Conservation (phyloP, 2,113 vertebrate species). For the Calidris pugnax region DNA sequence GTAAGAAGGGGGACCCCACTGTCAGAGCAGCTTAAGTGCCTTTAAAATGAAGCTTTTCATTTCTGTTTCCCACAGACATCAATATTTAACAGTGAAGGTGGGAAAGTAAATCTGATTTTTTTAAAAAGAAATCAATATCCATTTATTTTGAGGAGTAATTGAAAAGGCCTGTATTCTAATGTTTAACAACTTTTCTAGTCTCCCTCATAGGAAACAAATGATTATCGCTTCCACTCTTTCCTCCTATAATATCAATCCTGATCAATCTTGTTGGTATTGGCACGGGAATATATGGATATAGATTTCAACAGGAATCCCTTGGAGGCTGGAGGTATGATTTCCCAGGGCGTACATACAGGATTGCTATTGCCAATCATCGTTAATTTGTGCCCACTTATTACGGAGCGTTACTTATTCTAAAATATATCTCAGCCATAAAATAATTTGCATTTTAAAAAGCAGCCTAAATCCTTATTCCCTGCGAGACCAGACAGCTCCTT, state of each 20-base stretch:
- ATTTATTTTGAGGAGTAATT: constrained; percentile 66
- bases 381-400: constrained; percentile 71
- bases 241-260: constrained; percentile 55
- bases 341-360: constrained; percentile 46
- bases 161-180: constrained; percentile 61
- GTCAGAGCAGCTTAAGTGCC: constrained; percentile 42
- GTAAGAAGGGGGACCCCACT: constrained; percentile 31
- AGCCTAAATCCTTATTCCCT: constrained; percentile 67
- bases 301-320: constrained; percentile 53
- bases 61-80: constrained; percentile 68
- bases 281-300: constrained; percentile 31
- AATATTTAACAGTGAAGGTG: constrained; percentile 70
- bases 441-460: constrained; percentile 74
- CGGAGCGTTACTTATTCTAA: constrained; percentile 64
- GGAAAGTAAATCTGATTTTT: constrained; percentile 66
- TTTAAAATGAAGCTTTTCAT: constrained; percentile 57
- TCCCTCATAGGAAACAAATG: constrained; percentile 58
- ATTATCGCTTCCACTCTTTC: constrained; percentile 4
- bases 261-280: constrained; percentile 50
- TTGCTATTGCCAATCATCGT: constrained; percentile 65
- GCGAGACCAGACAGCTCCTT: constrained; percentile 59
- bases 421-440: constrained; percentile 70
- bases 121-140: constrained; percentile 54
- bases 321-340: constrained; percentile 48
- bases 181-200: constrained; percentile 66